Conservation (phyloP, 2,888 invertebrate genomes). For the Synanthedon vespiformis region DNA sequence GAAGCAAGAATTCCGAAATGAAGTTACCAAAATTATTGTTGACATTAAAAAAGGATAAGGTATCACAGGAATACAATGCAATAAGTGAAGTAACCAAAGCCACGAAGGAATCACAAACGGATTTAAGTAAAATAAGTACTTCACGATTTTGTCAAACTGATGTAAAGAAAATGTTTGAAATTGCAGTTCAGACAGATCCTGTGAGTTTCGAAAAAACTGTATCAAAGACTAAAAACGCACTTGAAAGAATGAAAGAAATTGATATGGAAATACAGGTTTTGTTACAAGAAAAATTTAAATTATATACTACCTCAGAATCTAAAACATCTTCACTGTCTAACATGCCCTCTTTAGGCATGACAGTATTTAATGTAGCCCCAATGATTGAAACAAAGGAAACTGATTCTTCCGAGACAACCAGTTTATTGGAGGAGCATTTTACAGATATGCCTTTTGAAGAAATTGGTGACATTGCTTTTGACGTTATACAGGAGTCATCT, state of each 20-base stretch:
- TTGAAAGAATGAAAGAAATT: conserved; percentile 72
- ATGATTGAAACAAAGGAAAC: conserved; percentile 16
- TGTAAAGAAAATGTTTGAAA: neutral
- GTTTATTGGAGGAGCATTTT: conserved; percentile 37
- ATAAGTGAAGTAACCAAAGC: conserved; percentile 20
- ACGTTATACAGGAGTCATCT: conserved; percentile 23
- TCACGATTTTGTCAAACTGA: conserved; percentile 31
- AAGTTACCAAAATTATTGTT: conserved; percentile 14
- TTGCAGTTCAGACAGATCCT: conserved; percentile 36
- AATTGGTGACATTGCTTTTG: conserved; percentile 50
- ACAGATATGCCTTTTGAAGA: conserved; percentile 54
- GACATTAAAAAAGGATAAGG: neutral
- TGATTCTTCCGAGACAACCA: conserved; percentile 13
- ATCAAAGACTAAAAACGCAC: conserved; percentile 33
- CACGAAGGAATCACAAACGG: conserved; percentile 38
- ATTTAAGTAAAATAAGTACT: conserved; percentile 14
- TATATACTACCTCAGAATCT: conserved; percentile 64
- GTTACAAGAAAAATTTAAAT: conserved; percentile 68
- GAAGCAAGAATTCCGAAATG: conserved; percentile 20
- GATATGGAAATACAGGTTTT: conserved; percentile 70
- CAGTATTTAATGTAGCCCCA: conserved; percentile 44
- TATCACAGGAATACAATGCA: neutral
- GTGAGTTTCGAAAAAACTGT: conserved; percentile 15
- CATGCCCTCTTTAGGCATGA: conserved; percentile 50
- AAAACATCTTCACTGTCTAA: conserved; percentile 30